These are phyloP conservation scores for Neolamprologus ventralis DNA, from an alignment of 2,113 vertebrate genomes.

Conservation along the genomic window DNA sequence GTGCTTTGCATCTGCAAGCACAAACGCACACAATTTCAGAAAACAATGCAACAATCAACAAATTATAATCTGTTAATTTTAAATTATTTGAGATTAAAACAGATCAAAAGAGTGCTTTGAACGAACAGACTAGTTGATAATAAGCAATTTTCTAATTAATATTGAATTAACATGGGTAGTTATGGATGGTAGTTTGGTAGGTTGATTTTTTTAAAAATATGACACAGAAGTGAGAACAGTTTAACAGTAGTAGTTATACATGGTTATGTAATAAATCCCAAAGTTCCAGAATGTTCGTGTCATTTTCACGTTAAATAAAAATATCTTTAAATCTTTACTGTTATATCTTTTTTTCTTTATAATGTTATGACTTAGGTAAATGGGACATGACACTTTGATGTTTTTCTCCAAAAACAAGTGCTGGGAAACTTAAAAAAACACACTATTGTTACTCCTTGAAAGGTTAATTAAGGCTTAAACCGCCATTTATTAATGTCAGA, in stretches of 20 bases:
- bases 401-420: background rate
- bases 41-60: background rate
- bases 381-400: background rate
- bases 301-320: background rate
- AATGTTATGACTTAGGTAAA: background rate
- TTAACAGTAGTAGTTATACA: background rate
- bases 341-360: background rate
- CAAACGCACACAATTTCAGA: background rate
- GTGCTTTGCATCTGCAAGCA: background rate
- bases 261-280: background rate
- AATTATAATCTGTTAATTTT: background rate
- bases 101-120: background rate
- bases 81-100: background rate
- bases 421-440: background rate
- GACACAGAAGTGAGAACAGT: background rate
- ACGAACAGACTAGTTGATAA: accelerated
- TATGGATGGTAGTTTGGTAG: background rate
- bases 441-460: background rate
- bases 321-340: background rate
- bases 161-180: background rate
- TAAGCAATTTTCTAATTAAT: background rate
- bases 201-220: background rate
- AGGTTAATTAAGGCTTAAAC: background rate
- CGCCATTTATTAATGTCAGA: background rate
- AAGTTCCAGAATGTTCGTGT: background rate